Percentiles rank a stretch among this genome's conserved stretches.
Conservation (phyloP, 2,797 vertebrate species). For the Coranthus polyacanthus region DNA sequence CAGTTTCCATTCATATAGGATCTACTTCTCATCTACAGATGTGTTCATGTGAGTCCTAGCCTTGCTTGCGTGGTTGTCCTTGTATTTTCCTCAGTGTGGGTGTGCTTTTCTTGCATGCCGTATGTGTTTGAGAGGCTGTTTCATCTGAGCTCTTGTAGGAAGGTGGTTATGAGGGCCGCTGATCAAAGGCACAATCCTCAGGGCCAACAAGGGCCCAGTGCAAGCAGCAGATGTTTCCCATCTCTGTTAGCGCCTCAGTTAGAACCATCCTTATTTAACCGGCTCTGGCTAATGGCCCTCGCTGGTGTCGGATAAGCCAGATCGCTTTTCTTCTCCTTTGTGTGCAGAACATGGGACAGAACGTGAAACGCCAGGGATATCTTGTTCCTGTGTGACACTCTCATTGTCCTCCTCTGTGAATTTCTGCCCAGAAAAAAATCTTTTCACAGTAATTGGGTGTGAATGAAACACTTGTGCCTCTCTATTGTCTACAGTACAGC, state of each 20-base stretch:
- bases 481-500: conserved; percentile 71
- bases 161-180: conserved; percentile 55
- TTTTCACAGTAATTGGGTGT: conserved; percentile 78
- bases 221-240: conserved; percentile 75
- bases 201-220: conserved; percentile 56
- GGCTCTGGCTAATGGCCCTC: conserved; percentile 67
- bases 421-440: conserved; percentile 64
- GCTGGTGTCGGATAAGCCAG: conserved; percentile 65
- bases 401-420: conserved; percentile 70
- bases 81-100: neutral
- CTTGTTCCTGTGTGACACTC: conserved; percentile 71
- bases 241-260: conserved; percentile 63
- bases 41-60: neutral
- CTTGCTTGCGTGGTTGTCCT: conserved; percentile 11
- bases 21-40: neutral
- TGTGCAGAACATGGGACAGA: conserved; percentile 63
- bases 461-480: conserved; percentile 75
- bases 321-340: conserved; percentile 73
- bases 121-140: conserved; percentile 40
- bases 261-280: conserved; percentile 74
- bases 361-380: conserved; percentile 66
- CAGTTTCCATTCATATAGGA: neutral
- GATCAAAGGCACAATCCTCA: conserved; percentile 73
- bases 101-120: neutral
- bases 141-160: conserved; percentile 57